phyloP scores from a whole-genome alignment of 2,888 invertebrate species.

The Parnassius apollo region DNA sequence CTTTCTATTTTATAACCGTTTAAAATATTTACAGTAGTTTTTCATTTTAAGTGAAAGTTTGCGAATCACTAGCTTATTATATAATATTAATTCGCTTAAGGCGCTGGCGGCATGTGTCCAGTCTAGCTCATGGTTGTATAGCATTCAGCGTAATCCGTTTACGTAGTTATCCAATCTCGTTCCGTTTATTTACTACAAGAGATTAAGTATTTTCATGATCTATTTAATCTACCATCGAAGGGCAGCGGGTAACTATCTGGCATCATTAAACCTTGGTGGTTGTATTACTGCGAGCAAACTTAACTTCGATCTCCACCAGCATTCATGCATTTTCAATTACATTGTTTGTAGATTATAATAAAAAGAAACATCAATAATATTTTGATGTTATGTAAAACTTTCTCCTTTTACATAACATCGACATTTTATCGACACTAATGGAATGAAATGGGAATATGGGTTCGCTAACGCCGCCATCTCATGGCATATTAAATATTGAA shows the following conservation, averaged over 20 bases:
- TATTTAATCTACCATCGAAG: constrained; percentile 16
- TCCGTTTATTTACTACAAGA: constrained; percentile 24
- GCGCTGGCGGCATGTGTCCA: constrained; percentile 26
- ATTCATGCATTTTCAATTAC: neutral
- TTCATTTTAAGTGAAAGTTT: constrained; percentile 8
- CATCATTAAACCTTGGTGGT: constrained; percentile 6
- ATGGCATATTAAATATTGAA: neutral
- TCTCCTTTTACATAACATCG: no score
- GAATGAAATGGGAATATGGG: neutral
- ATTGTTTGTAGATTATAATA: neutral
- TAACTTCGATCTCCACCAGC: neutral
- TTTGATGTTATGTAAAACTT: no score
- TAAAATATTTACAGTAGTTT: neutral
- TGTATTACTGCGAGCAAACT: neutral
- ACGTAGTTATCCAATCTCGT: constrained; percentile 25
- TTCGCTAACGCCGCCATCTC: neutral
- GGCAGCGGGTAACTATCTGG: constrained; percentile 12
- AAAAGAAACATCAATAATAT: no score
- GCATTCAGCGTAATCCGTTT: constrained; percentile 25
- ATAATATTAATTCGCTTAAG: constrained; percentile 28
- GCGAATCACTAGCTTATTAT: constrained; percentile 19
- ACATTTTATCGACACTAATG: neutral
- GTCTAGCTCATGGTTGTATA: constrained; percentile 18
- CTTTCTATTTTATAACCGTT: no score
- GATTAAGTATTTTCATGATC: constrained; percentile 22